Percentiles rank a stretch among this genome's conserved stretches.
phyloP scores from a whole-genome alignment of 1,140 invertebrate genomes.

The fruit fly (Drosophila melanogaster) region Release_6_plus_ISO1_MT NT_033777.3:25650001-25650500 shows the following conservation, averaged over 20 bases:
- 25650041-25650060: slow-evolving; percentile 42
- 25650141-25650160: slow-evolving; percentile 36
- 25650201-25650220: slow-evolving; percentile 25
- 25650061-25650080: slow-evolving; percentile 41
- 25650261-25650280: slow-evolving; percentile 35
- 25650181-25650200: slow-evolving; percentile 13
- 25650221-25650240: slow-evolving; percentile 48
- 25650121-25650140: slow-evolving; percentile 41
- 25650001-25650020: slow-evolving; percentile 18
- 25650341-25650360: slow-evolving; percentile 42
- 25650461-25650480: neutral
- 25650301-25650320: slow-evolving; percentile 31
- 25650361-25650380: slow-evolving; percentile 45
- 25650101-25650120: slow-evolving; percentile 21
- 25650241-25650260: slow-evolving; percentile 45
- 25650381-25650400: slow-evolving; percentile 35
- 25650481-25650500: neutral
- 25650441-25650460: neutral
- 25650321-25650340: slow-evolving; percentile 27
- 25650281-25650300: slow-evolving; percentile 30
- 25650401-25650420: slow-evolving; percentile 32
- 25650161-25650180: slow-evolving; percentile 37
- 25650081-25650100: slow-evolving; percentile 29
- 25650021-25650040: slow-evolving; percentile 46
- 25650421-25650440: slow-evolving; percentile 27